These are phyloP conservation scores for Cerceris ruficornis DNA, from an alignment of 2,888 invertebrate genomes.

Conservation along the genomic window DNA sequence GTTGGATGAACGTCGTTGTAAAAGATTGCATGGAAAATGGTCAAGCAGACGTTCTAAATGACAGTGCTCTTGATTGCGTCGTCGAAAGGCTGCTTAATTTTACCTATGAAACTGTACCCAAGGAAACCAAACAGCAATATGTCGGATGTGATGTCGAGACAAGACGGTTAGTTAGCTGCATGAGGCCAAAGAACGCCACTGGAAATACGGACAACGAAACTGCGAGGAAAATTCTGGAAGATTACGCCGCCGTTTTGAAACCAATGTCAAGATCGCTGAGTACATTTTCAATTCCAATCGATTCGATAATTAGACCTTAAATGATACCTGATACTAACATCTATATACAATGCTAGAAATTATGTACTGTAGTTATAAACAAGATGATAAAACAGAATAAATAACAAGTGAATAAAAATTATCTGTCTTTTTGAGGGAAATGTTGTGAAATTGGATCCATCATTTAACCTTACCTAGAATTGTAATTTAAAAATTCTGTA, in stretches of 20 bases:
- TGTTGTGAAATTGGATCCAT: not conserved
- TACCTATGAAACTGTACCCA: conserved; percentile 41
- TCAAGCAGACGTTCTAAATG: conserved; percentile 63
- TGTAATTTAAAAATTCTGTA: too few relatives aligned
- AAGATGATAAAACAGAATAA: too few relatives aligned
- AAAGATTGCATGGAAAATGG: conserved; percentile 71
- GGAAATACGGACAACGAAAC: conserved; percentile 52
- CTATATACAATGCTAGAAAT: too few relatives aligned
- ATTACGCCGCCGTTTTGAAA: conserved; percentile 45
- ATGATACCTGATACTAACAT: not conserved
- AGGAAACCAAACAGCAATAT: conserved; percentile 2
- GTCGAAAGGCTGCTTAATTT: conserved; percentile 67
- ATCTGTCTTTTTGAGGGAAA: not conserved
- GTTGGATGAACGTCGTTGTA: conserved; percentile 72
- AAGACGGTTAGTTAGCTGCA: conserved; percentile 42
- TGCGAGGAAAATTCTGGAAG: conserved; percentile 51
- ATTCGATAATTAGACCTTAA: not conserved
- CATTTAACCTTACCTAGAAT: not conserved
- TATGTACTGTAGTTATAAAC: too few relatives aligned
- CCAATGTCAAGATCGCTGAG: conserved; percentile 29
- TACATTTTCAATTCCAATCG: conserved; percentile 5
- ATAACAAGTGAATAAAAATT: too few relatives aligned
- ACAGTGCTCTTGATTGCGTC: conserved; percentile 70
- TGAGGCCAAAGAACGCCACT: conserved; percentile 53
- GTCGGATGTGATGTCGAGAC: conserved; percentile 34